These are phyloP conservation scores for Amblyjoppa proteus DNA, from an alignment of 2,888 invertebrate species.

Conservation along the genomic window DNA sequence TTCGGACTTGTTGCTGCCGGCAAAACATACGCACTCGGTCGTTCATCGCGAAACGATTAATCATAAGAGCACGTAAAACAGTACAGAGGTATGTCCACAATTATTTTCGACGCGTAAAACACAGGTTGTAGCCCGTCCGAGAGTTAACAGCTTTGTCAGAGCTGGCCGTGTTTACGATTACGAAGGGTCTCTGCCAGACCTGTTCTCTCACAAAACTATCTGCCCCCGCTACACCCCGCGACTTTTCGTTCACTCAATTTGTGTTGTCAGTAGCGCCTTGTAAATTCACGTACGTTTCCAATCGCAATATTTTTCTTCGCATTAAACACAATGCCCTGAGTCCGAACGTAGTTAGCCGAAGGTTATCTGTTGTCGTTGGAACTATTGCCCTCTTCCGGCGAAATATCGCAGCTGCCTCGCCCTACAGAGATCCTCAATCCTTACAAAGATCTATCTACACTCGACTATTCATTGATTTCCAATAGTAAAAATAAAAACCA, in stretches of 20 bases:
- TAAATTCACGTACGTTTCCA: not conserved
- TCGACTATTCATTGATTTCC: not conserved
- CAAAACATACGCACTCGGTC: not conserved
- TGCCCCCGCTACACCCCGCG: not conserved
- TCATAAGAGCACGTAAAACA: not conserved
- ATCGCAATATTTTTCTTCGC: not conserved
- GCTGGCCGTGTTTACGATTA: not conserved
- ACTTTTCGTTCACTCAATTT: not conserved
- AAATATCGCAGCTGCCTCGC: not conserved
- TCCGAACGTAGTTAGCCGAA: not conserved
- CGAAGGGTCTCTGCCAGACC: not conserved
- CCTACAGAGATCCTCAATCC: not conserved
- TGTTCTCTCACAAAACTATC: not conserved
- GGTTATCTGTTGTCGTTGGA: not conserved
- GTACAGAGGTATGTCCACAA: not conserved
- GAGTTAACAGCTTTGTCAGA: not conserved
- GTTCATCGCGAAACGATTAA: not conserved
- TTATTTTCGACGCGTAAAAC: not conserved
- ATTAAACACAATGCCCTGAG: not conserved
- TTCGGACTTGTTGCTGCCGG: conserved; percentile 9
- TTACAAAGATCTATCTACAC: not conserved
- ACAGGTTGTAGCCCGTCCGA: not conserved
- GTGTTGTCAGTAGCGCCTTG: not conserved
- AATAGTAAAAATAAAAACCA: not conserved
- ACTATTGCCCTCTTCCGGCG: not conserved